Base-by-base conservation (phyloP, 2,113 vertebrate species). In the Oreotrochilus melanogaster region DNA sequence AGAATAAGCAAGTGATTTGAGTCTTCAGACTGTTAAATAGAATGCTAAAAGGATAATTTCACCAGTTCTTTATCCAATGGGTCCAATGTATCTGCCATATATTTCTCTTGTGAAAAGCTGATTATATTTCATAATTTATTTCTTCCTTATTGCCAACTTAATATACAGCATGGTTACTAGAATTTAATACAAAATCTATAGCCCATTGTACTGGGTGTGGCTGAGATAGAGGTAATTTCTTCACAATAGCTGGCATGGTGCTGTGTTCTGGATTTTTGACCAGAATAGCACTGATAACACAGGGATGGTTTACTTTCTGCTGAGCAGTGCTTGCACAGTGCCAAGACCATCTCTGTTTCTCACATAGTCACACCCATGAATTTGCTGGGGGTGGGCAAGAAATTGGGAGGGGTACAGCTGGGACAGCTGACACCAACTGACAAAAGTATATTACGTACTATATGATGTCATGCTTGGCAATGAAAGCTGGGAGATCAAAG, bases 381-480 rank as follows among this genome's bases (percentile, higher is more conserved):
- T 6, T 43, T 37, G 22, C 18, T 53, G 10, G 2, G 4, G 21
- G 4, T 51, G 9, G 25, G 51, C 14, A 53, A 53, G 25, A 53
- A 53, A 15, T 9, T 53, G 51, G 51, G 25, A 53, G 24, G 0
- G 3, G 67, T 43, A 53, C 18, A 58, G 43, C 23, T 11, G 13
- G 31, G 31, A 39, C 33, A 86, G n/a, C 7, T 43, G 27, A n/a
- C 6, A 19, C 8, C 51, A 58, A 15, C 5, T 75, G 57, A 53
- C 8, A 3, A 28, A 86, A 54, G 8, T 8, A n/a, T 60, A 47
- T 19, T 19, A 6, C 45, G 19, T 47, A 19, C 45, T 18, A 51
- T 31, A n/a, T n/a, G 10, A 21, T 0, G 1, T 17, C 5, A 0
- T 28, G 23, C 6, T 53, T 14, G 57, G 27, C 51, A 51, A 4